These are phyloP conservation scores for Diplogasteroides magnus DNA, from an alignment of 1,140 invertebrate genomes.

Conservation along the genomic window DNA sequence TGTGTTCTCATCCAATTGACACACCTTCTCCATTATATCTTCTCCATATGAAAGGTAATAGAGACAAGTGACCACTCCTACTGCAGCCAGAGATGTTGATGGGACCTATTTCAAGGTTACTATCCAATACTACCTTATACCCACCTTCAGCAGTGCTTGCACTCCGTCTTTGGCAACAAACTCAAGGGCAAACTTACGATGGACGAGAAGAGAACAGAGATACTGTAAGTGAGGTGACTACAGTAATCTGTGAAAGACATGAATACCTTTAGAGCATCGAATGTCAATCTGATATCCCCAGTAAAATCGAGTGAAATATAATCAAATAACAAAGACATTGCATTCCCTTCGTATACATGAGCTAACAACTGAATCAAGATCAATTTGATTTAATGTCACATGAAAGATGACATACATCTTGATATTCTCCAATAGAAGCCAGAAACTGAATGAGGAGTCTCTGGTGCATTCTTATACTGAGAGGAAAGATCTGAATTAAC, in stretches of 20 bases:
- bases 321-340: slow-evolving; percentile 77
- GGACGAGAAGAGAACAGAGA: slow-evolving; percentile 81
- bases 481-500: slow-evolving; percentile 68
- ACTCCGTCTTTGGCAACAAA: slow-evolving; percentile 80
- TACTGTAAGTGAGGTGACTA: slow-evolving; percentile 67
- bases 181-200: slow-evolving; percentile 94
- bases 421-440: slow-evolving; percentile 89
- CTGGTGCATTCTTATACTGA: slow-evolving; percentile 77
- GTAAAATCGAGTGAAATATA: slow-evolving; percentile 84
- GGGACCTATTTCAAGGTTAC: not conserved
- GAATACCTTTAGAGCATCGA: slow-evolving; percentile 70
- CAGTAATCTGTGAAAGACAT: not conserved
- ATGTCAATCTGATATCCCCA: slow-evolving; percentile 80
- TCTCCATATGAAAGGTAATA: slow-evolving; percentile 95
- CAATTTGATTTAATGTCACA: slow-evolving; percentile 4
- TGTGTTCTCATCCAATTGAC: slow-evolving; percentile 72
- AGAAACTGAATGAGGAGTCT: slow-evolving; percentile 85
- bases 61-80: slow-evolving; percentile 87
- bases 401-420: slow-evolving; percentile 67
- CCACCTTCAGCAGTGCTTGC: slow-evolving; percentile 74
- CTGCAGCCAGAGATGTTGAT: slow-evolving; percentile 82
- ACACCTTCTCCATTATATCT: slow-evolving; percentile 92
- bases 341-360: slow-evolving; percentile 83
- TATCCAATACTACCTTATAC: too few species aligned
- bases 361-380: slow-evolving; percentile 69